phyloP scores from a whole-genome alignment of 2,113 vertebrate genomes.

The Myotis yumanensis region DNA sequence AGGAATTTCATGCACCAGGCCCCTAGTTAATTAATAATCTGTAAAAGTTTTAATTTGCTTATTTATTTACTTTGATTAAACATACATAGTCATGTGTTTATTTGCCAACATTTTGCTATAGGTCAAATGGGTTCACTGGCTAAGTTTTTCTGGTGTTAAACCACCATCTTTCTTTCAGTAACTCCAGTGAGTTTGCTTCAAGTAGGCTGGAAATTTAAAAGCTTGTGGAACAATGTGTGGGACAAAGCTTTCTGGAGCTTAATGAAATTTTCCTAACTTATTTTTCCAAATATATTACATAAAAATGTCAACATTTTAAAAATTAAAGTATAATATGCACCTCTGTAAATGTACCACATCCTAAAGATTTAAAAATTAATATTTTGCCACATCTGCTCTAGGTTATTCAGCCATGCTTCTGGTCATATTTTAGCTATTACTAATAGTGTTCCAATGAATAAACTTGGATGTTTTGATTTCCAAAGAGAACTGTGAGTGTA shows the following conservation, averaged over 20 bases:
- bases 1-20: too few relatives aligned
- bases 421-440: background rate
- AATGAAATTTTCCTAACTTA: background rate
- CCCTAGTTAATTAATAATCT: background rate
- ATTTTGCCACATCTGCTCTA: background rate
- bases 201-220: background rate
- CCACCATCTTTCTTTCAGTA: background rate
- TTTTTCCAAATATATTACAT: background rate
- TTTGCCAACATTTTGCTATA: background rate
- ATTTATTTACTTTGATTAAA: background rate
- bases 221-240: background rate
- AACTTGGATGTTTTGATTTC: background rate
- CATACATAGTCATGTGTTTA: background rate
- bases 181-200: background rate
- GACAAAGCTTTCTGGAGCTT: background rate
- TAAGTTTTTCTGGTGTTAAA: background rate
- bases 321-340: background rate
- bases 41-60: background rate
- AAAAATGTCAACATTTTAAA: background rate
- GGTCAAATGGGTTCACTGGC: background rate
- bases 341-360: background rate
- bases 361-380: background rate
- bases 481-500: background rate
- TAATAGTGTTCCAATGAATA: constrained; percentile 1
- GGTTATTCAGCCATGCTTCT: background rate